Conservation (phyloP, 2,113 vertebrate genomes). For the Calcarius ornatus region DNA sequence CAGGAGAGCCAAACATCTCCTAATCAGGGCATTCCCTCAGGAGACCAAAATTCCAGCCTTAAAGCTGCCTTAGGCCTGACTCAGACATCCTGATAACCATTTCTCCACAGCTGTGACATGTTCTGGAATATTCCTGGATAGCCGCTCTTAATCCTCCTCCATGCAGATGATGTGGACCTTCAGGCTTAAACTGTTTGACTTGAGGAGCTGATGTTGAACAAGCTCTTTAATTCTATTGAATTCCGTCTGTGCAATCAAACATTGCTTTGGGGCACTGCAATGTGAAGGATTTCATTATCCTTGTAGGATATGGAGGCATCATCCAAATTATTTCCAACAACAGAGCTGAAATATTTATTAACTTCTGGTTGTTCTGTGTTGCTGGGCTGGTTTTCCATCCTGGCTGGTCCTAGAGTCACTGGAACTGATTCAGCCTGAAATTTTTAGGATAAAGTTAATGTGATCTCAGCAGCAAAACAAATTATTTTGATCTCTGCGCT, state of each 20-base stretch:
- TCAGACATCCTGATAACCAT: neutral
- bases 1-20: neutral
- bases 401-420: neutral
- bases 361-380: neutral
- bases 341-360: conserved; percentile 1
- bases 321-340: neutral
- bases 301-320: neutral
- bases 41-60: neutral
- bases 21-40: neutral
- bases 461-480: neutral
- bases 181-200: conserved; percentile 13
- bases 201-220: conserved; percentile 50
- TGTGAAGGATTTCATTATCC: conserved; percentile 20
- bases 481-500: neutral
- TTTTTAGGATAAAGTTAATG: neutral
- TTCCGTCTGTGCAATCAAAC: conserved; percentile 19
- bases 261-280: conserved; percentile 20
- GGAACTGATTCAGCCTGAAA: neutral
- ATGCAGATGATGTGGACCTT: neutral
- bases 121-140: neutral
- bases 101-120: neutral
- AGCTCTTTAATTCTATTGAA: conserved; percentile 44
- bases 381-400: neutral
- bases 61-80: neutral
- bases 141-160: neutral